These are phyloP conservation scores for Oxyteleia sp. DNA, from an alignment of 2,888 invertebrate species.

Conservation along the genomic window DNA sequence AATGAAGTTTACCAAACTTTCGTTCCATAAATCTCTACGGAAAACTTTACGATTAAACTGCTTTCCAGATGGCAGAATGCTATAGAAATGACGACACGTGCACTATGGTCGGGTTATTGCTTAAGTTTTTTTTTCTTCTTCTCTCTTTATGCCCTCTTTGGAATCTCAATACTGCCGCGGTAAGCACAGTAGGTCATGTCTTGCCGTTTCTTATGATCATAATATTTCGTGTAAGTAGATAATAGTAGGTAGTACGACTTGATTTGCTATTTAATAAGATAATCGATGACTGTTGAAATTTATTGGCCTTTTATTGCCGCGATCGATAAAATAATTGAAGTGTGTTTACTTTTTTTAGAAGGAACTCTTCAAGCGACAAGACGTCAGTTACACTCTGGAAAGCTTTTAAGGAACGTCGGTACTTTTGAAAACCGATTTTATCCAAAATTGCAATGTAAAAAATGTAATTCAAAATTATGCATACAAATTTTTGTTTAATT, in stretches of 20 bases:
- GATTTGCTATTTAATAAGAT: too few relatives aligned
- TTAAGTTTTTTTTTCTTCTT: constrained; percentile 54
- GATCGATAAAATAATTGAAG: too few relatives aligned
- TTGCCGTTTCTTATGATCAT: constrained; percentile 50
- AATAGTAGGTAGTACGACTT: constrained; percentile 31
- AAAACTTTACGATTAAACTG: constrained; percentile 69
- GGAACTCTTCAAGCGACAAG: too few relatives aligned
- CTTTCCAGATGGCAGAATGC: constrained; percentile 56
- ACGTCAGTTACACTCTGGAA: too few relatives aligned
- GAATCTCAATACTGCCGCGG: constrained; percentile 64
- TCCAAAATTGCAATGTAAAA: too few relatives aligned
- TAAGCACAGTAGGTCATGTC: constrained; percentile 60
- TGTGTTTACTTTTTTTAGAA: too few relatives aligned
- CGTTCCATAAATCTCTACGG: constrained; percentile 56
- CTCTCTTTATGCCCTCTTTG: constrained; percentile 55
- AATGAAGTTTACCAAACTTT: constrained; percentile 52
- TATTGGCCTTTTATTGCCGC: too few relatives aligned
- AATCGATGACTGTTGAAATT: too few relatives aligned
- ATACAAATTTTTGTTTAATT: too few relatives aligned
- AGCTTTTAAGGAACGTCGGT: too few relatives aligned
- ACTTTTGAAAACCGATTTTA: too few relatives aligned
- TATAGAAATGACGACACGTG: constrained; percentile 70
- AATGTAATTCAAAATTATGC: too few relatives aligned
- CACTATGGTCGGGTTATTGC: constrained; percentile 70
- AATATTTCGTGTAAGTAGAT: constrained; percentile 39